Evolutionary conservation across 2,113 vertebrate species (phyloP).

Genomic region (Solea senegalensis): DNA sequence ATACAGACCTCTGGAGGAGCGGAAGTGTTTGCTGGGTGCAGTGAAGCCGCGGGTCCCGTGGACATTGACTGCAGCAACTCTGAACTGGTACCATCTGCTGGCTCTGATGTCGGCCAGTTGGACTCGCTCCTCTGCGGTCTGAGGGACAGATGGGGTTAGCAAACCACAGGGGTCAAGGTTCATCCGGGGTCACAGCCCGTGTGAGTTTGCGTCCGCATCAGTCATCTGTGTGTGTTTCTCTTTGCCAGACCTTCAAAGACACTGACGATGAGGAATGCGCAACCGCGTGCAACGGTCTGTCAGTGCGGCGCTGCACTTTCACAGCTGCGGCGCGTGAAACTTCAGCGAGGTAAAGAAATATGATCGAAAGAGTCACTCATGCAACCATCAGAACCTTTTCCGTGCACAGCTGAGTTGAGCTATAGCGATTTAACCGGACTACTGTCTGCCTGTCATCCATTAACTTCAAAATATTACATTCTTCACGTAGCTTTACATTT

Average conservation of each 20-base stretch:
- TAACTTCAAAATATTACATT: too few species aligned
- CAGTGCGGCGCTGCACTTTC: constrained; percentile 35
- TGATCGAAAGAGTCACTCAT: constrained; percentile 21
- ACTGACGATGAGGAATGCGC: constrained; percentile 68
- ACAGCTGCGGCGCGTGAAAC: constrained; percentile 61
- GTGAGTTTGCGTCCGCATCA: constrained; percentile 72
- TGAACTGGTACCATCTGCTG: constrained; percentile 97
- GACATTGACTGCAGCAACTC: constrained; percentile 93
- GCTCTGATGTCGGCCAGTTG: constrained; percentile 87
- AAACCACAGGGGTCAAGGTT: constrained; percentile 75
- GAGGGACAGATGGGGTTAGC: constrained; percentile 73
- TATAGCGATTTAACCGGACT: too few species aligned
- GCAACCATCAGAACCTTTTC: too few species aligned
- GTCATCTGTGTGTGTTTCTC: constrained; percentile 71
- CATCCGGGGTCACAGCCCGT: constrained; percentile 67
- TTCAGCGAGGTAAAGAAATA: constrained; percentile 39
- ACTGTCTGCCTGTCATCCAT: too few species aligned
- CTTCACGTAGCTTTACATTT: too few species aligned
- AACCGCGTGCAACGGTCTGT: constrained; percentile 44
- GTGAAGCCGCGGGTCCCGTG: constrained; percentile 97
- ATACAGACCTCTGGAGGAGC: constrained; percentile 89
- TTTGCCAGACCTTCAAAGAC: constrained; percentile 72
- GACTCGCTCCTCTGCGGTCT: constrained; percentile 91
- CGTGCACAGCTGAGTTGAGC: too few species aligned
- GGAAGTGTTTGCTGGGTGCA: constrained; percentile 96